A percentile compares a stretch with the other conserved stretches of the same genome.
phyloP scores from a whole-genome alignment of 1,140 invertebrate genomes.

The Drosophila tropicalis region DNA sequence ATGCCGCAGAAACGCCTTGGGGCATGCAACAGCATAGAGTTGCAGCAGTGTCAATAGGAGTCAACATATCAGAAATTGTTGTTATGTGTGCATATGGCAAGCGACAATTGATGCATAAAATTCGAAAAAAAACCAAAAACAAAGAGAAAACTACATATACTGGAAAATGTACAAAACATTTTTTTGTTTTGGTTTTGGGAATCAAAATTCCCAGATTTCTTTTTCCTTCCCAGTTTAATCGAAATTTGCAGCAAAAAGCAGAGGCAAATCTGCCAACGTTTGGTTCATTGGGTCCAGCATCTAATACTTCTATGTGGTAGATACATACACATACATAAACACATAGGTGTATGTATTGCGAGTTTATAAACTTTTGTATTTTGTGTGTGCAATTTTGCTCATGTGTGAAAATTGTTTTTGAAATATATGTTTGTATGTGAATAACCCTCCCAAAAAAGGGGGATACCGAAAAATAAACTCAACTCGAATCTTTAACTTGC shows the following conservation, averaged over 20 bases:
- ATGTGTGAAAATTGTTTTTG: slow-evolving; percentile 58
- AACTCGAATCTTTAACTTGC: slow-evolving; percentile 44
- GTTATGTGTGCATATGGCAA: slow-evolving; percentile 45
- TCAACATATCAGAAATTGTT: slow-evolving; percentile 42
- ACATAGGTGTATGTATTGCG: slow-evolving; percentile 32
- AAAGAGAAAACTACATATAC: neutral
- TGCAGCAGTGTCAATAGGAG: neutral
- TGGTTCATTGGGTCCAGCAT: slow-evolving; percentile 18
- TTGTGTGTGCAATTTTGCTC: slow-evolving; percentile 33
- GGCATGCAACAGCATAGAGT: slow-evolving; percentile 21
- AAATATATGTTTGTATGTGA: slow-evolving; percentile 38
- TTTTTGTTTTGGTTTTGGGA: slow-evolving; percentile 26
- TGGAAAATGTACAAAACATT: slow-evolving; percentile 39
- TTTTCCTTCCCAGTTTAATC: slow-evolving; percentile 42
- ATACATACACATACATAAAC: too few species aligned
- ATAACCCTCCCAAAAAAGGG: neutral
- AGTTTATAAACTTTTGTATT: slow-evolving; percentile 58
- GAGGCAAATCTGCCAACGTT: neutral
- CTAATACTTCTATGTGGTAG: too few species aligned
- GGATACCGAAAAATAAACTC: slow-evolving; percentile 15
- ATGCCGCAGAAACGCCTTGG: slow-evolving; percentile 35
- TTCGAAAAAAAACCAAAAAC: slow-evolving; percentile 2
- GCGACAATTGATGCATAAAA: slow-evolving; percentile 49
- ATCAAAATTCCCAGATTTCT: slow-evolving; percentile 40
- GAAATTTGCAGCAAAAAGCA: slow-evolving; percentile 3